Evolutionary conservation across 1,140 invertebrate genomes (phyloP).

Genomic region (Sarcophaga bullata): DNA sequence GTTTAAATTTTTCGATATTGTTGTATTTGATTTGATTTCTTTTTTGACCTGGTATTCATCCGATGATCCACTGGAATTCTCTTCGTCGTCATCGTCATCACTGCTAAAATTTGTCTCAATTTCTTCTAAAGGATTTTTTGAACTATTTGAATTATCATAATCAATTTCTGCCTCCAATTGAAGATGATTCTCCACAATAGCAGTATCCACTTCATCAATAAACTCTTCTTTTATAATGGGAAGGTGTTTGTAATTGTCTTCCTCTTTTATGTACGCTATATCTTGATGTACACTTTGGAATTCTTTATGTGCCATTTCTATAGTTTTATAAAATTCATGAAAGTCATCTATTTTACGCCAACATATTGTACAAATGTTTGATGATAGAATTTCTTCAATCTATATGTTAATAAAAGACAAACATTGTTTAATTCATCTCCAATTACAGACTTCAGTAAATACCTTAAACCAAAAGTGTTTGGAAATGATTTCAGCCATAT

Average conservation of each 20-base stretch:
- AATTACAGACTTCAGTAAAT: not conserved
- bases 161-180: slow-evolving; percentile 21
- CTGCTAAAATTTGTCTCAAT: not conserved
- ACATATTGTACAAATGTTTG: slow-evolving; percentile 58
- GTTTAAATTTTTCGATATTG: not conserved
- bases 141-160: not conserved
- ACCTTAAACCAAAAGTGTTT: slow-evolving; percentile 64
- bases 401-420: not conserved
- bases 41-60: not conserved
- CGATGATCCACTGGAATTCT: slow-evolving; percentile 49
- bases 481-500: slow-evolving; percentile 44
- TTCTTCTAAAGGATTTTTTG: slow-evolving; percentile 37
- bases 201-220: not conserved
- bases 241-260: slow-evolving; percentile 12
- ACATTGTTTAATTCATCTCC: too few relatives aligned
- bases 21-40: not conserved
- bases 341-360: slow-evolving; percentile 61
- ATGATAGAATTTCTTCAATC: slow-evolving; percentile 49
- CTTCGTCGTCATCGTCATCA: not conserved
- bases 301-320: slow-evolving; percentile 52
- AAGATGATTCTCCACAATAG: not conserved
- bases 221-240: slow-evolving; percentile 12
- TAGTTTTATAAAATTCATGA: slow-evolving; percentile 59
- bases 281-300: slow-evolving; percentile 44
- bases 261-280: not conserved